Evolutionary conservation across 2,888 invertebrate genomes (phyloP), one percentile per base, ranked within the genome.

Genomic region (Eristalinus aeneus): DNA sequence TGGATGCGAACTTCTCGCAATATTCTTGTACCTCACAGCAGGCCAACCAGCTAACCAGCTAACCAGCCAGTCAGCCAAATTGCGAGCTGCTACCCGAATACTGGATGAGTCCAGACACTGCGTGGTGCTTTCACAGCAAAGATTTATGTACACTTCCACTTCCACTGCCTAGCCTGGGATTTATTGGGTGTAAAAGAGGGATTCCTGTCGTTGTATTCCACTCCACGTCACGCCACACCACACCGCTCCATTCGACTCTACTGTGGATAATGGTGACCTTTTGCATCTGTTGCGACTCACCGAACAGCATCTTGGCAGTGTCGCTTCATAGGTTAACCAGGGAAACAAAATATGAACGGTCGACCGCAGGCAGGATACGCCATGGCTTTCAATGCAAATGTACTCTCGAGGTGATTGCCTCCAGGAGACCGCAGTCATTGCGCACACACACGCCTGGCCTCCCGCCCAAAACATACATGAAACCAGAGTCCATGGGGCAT

Each of bases 231-330:
- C 27, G 27, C 27, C 27, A 27, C 27, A 27, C 27, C 27, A 27
- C 27, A 27, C 27, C 27, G 10, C 46, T 23, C 5, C 54, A 8
- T 71, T 76, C 54, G 34, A 1, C 23, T 22, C 54, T 23, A n/a
- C 39, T 20, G 60, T 64, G 64, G 65, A 53, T 54, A 67, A 46
- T 46, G 46, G 46, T 85, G 85, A 85, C 81, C 85, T 76, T 76
- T 85, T 53, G 81, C 85, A 85, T 81, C 76, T 85, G 85, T 85
- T 81, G 85, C 85, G 36, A 81, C 76, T 73, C 76, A 81, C 63
- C 80, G 72, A 58, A 76, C 75, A 81, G 63, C 85, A 76, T 85
- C 81, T 85, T 85, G 84, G 80, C 75, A 80, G 67, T 77, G 58
- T 71, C 72, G 58, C 56, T 68, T 68, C 71, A 71, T 75, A 60